Evolutionary conservation across 1,140 invertebrate species (phyloP), one percentile per base, ranked within the genome.

Genomic region (Magallana angulata): DNA sequence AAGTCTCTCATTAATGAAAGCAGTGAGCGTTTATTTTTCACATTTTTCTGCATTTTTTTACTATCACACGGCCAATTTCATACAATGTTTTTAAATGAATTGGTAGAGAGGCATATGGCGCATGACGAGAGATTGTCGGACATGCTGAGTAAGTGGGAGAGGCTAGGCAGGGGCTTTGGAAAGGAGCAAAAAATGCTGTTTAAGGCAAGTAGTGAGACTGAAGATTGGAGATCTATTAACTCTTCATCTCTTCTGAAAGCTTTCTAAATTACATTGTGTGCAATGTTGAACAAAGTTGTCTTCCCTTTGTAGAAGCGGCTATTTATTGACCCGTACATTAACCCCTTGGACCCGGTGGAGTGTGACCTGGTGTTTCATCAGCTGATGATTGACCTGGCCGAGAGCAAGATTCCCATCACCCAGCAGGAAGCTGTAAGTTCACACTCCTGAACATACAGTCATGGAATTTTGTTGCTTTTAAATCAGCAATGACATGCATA

Each of bases 281-380:
- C 36, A 48, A 48, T 57, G 4, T 80, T 14, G 48, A 6, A 82
- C n/a, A 16, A 30, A 82, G 48, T 57, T 57, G 6, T 56, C 81
- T 82, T 82, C 81, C 48, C 81, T 58, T 91, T 92, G 30, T 90
- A 99, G 95, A 99, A 99, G 96, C 98, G 99, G 92, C 94, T 99
- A 82, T 98, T 99, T 95, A 96, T 97, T 91, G 97, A 97, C 95
- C 96, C 96, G 88, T 98, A 96, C 93, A 97, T 98, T 94, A 97
- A 97, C 94, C 95, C 97, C 89, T 97, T 96, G 85, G 97, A 98
- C 95, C 97, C 97, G 0, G 98, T 99, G 1, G 98, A 99, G 95
- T 98, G 99, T 94, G 98, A 99, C 95, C 95, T 99, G 36, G 94
- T 99, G n/a, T 99, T 99, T 95, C 98, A 99, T 95, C 98, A 99